Base-by-base conservation (phyloP, 92 coral and sea anemone genomes). In the Paramuricea clavata region DNA sequence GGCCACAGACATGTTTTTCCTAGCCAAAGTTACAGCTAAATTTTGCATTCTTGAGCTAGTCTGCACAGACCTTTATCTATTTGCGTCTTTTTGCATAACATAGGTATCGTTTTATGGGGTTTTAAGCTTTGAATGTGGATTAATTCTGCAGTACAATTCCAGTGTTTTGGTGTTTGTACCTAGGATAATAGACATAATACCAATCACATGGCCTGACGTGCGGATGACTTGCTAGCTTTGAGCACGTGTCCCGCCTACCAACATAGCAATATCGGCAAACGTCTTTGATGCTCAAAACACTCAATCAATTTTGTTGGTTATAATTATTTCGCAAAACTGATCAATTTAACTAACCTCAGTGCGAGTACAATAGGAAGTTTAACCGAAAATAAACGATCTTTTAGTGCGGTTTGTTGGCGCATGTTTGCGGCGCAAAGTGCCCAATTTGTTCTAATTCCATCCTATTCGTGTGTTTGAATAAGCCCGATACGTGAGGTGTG, bases 231-330 rank as follows among this genome's bases (percentile, higher is more conserved):
- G 11, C 41, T 31, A 16, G 35, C 41, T 21, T 65, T 31, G 41
- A 65, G 25, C 72, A n/a, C 36, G 19, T 28, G 72, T 33, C 72
- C 17, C 72, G 72, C 72, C 72, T 26, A 15, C 72, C 19, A 31
- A 30, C 72, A 65, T 28, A 65, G 19, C 72, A 28, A 12, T 11
- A 65, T 19, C 67, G 82, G 69, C 47, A 30, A 60, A 30, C 65
- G n/a, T 17, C 82, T 76, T 76, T 76, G 82, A 76, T 42, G 44
- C 36, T 32, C 26, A 25, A 73, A 76, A 36, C 47, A 49, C 64
- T 76, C 82, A 50, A 49, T 76, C 82, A 76, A 56, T 26, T 54
- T 76, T 76, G 82, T 76, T 76, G 26, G 67, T 76, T 49, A 52
- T 30, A 76, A 30, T 76, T 33, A 76, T 76, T 52, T 76, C 33